phyloP scores from a whole-genome alignment of 2,888 invertebrate genomes.

The Hyles lineata region DNA sequence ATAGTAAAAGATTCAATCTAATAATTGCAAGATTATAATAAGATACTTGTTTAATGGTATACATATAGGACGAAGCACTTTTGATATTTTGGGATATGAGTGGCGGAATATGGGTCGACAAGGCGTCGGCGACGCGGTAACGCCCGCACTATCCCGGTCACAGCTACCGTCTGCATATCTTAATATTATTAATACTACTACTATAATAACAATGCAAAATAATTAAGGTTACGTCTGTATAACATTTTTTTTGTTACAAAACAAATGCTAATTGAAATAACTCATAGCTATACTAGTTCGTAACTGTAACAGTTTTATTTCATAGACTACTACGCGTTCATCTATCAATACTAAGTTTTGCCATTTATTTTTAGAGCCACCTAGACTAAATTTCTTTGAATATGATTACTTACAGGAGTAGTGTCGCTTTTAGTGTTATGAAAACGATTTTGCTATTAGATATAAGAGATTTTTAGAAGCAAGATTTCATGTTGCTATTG shows the following conservation, averaged over 20 bases:
- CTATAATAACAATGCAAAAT: conserved; percentile 29
- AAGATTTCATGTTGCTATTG: background rate
- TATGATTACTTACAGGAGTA: background rate
- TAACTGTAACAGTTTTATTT: too few relatives aligned
- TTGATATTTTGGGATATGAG: conserved; percentile 81
- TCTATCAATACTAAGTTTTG: conserved; percentile 27
- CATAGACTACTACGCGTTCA: background rate
- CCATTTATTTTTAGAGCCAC: conserved; percentile 30
- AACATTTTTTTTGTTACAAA: background rate
- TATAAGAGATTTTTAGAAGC: background rate
- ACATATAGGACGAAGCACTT: conserved; percentile 56
- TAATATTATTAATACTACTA: conserved; percentile 49
- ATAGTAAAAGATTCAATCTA: too few relatives aligned
- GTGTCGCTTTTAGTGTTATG: background rate
- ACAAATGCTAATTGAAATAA: background rate
- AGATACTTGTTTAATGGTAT: conserved; percentile 33
- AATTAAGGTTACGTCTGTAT: conserved; percentile 7
- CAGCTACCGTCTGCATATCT: conserved; percentile 68
- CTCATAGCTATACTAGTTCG: background rate
- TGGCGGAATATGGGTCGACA: conserved; percentile 78
- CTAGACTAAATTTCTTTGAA: background rate
- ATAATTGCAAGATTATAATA: background rate
- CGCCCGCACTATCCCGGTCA: conserved; percentile 81
- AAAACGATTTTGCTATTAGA: background rate
- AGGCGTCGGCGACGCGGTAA: conserved; percentile 70